Evolutionary conservation across 2,113 vertebrate genomes (phyloP), one percentile per base, ranked within the genome.

Genomic region (Vanacampus margaritifer): DNA sequence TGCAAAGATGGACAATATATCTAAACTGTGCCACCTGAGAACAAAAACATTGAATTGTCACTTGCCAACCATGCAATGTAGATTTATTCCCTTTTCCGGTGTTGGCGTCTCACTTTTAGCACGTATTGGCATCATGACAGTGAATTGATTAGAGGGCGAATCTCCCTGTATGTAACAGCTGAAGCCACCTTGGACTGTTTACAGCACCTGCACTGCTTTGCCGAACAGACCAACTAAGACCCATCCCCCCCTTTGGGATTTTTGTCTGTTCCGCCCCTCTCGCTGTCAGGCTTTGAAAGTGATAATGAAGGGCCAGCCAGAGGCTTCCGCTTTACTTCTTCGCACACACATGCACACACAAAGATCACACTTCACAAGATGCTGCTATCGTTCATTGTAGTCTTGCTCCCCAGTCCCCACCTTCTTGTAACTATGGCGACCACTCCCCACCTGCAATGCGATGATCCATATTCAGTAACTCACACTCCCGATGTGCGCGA

Each of bases 341-440:
- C 50, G 51, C 67, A 51, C 64, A 45, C 67, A 51, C 71, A 24
- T 67, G 19, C 32, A 56, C 70, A 67, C 68, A 67, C 53, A 73
- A 12, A 37, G 66, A 72, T 64, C 78, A 56, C 74, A 75, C 74
- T 36, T 43, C 5, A 32, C 81, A 63, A 21, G 6, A 54, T 66
- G 83, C 76, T 59, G 72, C 64, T 63, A 67, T 80, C 79, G 76
- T 74, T 73, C 65, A 59, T 37, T 35, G 53, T 61, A 67, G 68
- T 73, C 64, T 74, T 65, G 60, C 69, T 70, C 79, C 63, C 54
- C 37, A 65, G 67, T 70, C 79, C 63, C 54, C 37, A 65, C 61
- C 74, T 73, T 62, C 9, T 60, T 2, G 85, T 90, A 84, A 70
- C 87, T 80, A 90, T 88, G 88, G 80, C n/a, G 75, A 88, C 88